Evolutionary conservation across 2,797 vertebrate species (phyloP).

Genomic region (Clarias laeviceps): DNA sequence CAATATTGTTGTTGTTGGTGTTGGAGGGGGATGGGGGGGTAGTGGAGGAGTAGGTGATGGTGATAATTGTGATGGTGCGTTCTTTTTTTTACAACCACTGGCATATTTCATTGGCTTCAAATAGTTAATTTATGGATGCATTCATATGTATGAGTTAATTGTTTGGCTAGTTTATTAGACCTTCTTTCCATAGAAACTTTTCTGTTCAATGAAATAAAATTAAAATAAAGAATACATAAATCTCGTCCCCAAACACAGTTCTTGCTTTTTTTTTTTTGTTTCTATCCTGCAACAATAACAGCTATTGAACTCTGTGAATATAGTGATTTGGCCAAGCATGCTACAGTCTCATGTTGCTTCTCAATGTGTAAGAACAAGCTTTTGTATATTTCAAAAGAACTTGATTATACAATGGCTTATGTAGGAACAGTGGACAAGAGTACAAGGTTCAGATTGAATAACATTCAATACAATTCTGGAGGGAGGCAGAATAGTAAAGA

Average conservation of each 20-base stretch:
- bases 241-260: conserved; percentile 44
- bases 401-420: conserved; percentile 42
- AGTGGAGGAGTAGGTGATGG: too few relatives aligned
- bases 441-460: conserved; percentile 48
- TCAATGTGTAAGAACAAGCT: conserved; percentile 33
- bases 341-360: conserved; percentile 17
- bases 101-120: neutral
- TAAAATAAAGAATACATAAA: neutral
- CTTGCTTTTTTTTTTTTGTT: conserved; percentile 3
- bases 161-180: conserved; percentile 8
- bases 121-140: neutral
- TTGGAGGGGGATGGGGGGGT: too few relatives aligned
- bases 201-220: conserved; percentile 51
- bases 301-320: neutral
- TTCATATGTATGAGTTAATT: neutral
- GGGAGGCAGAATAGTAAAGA: conserved; percentile 45
- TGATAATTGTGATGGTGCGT: neutral
- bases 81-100: neutral
- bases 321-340: conserved; percentile 14
- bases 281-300: neutral
- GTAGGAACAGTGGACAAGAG: conserved; percentile 34
- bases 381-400: conserved; percentile 37
- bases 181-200: conserved; percentile 66
- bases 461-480: conserved; percentile 50
- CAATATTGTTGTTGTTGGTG: too few relatives aligned